A percentile compares a stretch with the other conserved stretches of the same genome.
phyloP scores from a whole-genome alignment of 30 jellyfish, hydroid and myxozoan species.

The Rhopilema esculentum region DNA sequence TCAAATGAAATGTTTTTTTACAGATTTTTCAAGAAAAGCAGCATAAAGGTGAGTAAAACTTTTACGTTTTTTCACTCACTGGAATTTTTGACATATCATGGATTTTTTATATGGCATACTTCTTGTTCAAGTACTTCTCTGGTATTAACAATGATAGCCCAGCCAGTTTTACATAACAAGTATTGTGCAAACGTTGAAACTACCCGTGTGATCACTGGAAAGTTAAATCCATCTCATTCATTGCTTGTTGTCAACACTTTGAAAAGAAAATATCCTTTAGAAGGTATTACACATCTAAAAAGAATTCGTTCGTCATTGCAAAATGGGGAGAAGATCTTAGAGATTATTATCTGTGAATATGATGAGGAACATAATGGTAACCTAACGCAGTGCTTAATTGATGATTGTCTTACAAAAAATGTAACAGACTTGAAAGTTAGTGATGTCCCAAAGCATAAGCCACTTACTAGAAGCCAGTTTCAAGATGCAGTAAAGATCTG shows the following conservation, averaged over 20 bases:
- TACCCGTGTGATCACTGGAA: conserved; percentile 28
- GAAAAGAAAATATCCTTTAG: conserved; percentile 17
- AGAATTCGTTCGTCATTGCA: conserved; percentile 27
- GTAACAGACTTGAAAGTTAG: conserved; percentile 12
- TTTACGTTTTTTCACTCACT: too few species aligned
- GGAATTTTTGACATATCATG: not conserved
- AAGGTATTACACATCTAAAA: conserved; percentile 29
- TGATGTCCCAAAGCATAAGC: conserved; percentile 51
- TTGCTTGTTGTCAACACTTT: conserved; percentile 14
- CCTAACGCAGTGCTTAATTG: not conserved
- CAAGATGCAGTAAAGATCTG: conserved; percentile 58
- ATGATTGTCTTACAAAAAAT: not conserved
- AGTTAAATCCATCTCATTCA: conserved; percentile 1
- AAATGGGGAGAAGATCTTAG: conserved; percentile 10
- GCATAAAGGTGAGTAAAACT: too few species aligned
- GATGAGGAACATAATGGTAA: conserved; percentile 7
- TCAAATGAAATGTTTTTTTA: too few species aligned
- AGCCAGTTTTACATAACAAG: conserved; percentile 49
- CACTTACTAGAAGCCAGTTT: conserved; percentile 83
- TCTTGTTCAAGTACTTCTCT: not conserved
- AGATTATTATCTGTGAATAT: conserved; percentile 25
- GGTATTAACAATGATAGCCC: not conserved
- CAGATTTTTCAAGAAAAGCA: too few species aligned
- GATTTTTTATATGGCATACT: not conserved
- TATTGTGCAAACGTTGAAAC: conserved; percentile 6